Conservation (phyloP, 1,140 invertebrate species). For the Drosophila littoralis region DNA sequence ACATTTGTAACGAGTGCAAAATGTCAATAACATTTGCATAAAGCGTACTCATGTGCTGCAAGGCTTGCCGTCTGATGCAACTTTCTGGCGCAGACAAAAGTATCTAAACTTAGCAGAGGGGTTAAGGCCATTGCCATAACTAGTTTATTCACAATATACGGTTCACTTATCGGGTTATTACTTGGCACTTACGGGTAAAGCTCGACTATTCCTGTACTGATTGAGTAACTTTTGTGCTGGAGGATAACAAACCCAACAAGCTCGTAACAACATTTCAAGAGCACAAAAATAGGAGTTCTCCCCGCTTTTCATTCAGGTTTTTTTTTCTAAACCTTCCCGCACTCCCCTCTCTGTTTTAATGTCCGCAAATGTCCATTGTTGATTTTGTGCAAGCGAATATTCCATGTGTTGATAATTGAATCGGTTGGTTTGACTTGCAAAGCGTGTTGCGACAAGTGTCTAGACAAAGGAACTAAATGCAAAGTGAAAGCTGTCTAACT, state of each 20-base stretch:
- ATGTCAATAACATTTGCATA: conserved; percentile 48
- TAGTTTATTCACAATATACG: conserved; percentile 10
- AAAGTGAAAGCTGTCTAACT: conserved; percentile 11
- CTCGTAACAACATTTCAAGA: conserved; percentile 31
- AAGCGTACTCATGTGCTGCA: conserved; percentile 9
- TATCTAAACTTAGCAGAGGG: conserved; percentile 24
- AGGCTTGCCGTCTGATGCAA: conserved; percentile 19
- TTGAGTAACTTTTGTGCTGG: conserved; percentile 18
- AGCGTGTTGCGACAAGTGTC: conserved; percentile 25
- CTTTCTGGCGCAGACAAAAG: conserved; percentile 10
- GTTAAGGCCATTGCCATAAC: conserved; percentile 27
- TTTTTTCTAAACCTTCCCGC: not conserved
- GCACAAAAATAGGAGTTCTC: not conserved
- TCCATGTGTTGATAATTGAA: conserved; percentile 28
- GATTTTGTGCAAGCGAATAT: conserved; percentile 15
- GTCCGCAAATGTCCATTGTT: conserved; percentile 28
- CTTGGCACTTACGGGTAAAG: conserved; percentile 24
- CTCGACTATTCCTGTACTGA: conserved; percentile 8
- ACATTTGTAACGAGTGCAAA: conserved; percentile 16
- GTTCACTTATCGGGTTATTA: conserved; percentile 32
- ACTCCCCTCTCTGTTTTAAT: not conserved
- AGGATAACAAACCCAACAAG: conserved; percentile 23
- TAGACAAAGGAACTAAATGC: conserved; percentile 38
- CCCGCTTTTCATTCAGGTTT: not conserved
- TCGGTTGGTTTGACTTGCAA: conserved; percentile 7